Evolutionary conservation across 1,140 invertebrate species (phyloP), one percentile per base, ranked within the genome.

Genomic region (Cyrtorhinus lividipennis): DNA sequence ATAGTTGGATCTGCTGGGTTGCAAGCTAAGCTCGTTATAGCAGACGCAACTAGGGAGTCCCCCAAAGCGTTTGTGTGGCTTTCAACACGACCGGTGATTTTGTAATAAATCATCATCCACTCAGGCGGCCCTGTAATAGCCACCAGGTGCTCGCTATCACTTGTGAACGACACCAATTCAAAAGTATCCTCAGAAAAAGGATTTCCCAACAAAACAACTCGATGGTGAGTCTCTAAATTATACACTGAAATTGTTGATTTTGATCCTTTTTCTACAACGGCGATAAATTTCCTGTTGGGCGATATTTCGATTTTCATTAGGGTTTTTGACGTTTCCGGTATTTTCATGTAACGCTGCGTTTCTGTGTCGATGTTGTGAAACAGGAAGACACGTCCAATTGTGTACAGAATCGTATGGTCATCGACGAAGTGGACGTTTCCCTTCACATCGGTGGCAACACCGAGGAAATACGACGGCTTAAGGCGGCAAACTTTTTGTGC

Each of bases 121-220:
- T 92, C 88, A 0, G 87, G 86, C 66, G 84, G 81, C 12, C 85
- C 86, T 0, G 85, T 85, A 25, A 92, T 81, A 0, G 83, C 85
- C 24, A 86, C 82, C 13, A 94, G 72, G 70, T 85, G 84, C 71
- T 86, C 86, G 13, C 81, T 85, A 68, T 92, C 89, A 61, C 78
- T 83, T 2, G 86, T 87, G 69, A 92, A 94, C 13, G 80, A 79
- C 0, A 92, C 70, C 62, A 83, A 83, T 8, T 82, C 79, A 71
- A 87, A 90, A 64, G 70, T 68, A 48, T 71, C 67, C 2, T 59
- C 60, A 20, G 78, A 77, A 25, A 70, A 72, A 0, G 84, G 82
- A 26, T 84, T 76, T 0, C 77, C 78, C 1, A 86, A 72, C 15
- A 79, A 73, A 67, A 82, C 83, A 56, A 77, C 78, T 63, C 80